Evolutionary conservation across 2,113 vertebrate genomes (phyloP).

Genomic region (Ranitomeya imitator): DNA sequence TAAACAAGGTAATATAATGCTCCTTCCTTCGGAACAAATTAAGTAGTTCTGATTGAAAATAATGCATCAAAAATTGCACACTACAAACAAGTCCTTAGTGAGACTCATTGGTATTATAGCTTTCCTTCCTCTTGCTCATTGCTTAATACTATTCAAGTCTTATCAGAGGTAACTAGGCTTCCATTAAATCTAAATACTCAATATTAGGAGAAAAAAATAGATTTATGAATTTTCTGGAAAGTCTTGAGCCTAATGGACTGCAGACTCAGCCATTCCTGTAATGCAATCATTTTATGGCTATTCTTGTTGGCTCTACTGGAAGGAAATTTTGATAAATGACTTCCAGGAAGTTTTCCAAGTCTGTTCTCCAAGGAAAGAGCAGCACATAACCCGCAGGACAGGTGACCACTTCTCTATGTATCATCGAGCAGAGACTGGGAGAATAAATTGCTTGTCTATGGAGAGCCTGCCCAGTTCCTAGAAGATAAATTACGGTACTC

Average conservation of each 20-base stretch:
- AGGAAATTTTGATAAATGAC: constrained; percentile 38
- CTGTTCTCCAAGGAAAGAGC: constrained; percentile 30
- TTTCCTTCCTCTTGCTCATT: not conserved
- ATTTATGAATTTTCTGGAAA: not conserved
- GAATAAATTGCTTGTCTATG: constrained; percentile 41
- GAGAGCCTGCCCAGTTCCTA: constrained; percentile 2
- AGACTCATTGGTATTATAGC: not conserved
- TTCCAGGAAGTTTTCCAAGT: constrained; percentile 39
- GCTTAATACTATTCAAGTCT: not conserved
- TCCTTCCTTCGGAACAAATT: too few species aligned
- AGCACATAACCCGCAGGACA: constrained; percentile 9
- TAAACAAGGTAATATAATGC: not conserved
- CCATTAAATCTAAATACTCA: not conserved
- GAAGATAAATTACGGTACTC: constrained; percentile 33
- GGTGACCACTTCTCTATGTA: constrained; percentile 19
- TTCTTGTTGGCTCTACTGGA: constrained; percentile 13
- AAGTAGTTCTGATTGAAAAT: not conserved
- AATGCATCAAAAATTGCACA: not conserved
- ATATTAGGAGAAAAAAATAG: not conserved
- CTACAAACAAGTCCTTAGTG: not conserved
- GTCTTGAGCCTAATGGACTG: not conserved
- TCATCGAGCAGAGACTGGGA: constrained; percentile 1
- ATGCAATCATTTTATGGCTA: not conserved
- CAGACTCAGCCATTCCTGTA: not conserved
- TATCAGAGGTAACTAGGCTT: not conserved